A percentile compares a stretch with the other conserved stretches of the same genome.
These are phyloP conservation scores for Oreochromis grahami DNA, from an alignment of 2,797 vertebrate genomes.

Conservation along the genomic window DNA sequence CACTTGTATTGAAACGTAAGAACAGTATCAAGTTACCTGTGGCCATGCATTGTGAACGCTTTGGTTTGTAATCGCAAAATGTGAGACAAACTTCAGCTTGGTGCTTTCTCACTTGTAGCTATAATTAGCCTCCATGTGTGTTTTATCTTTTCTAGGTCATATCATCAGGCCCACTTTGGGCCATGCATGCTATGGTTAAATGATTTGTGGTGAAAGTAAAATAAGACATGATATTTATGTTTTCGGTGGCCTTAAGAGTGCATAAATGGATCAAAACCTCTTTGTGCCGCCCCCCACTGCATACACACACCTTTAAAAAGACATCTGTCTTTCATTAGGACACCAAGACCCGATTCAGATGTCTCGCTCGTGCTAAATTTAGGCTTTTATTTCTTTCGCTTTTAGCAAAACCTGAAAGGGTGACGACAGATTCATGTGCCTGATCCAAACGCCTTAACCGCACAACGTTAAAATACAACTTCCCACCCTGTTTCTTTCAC, in stretches of 20 bases:
- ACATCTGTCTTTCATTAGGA: constrained; percentile 37
- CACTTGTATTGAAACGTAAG: constrained; percentile 16
- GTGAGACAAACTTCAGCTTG: neutral
- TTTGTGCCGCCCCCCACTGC: neutral
- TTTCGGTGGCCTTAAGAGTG: neutral
- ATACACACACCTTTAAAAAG: constrained; percentile 1
- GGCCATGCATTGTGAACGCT: constrained; percentile 5
- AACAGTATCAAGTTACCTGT: constrained; percentile 15
- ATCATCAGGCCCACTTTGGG: neutral
- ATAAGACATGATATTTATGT: neutral
- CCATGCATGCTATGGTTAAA: neutral
- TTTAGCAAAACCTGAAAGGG: constrained; percentile 13
- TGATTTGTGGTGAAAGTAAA: neutral
- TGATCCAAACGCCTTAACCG: constrained; percentile 31
- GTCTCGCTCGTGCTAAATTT: constrained; percentile 31
- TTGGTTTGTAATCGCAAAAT: constrained; percentile 14
- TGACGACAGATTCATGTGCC: constrained; percentile 41
- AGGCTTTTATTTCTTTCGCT: constrained; percentile 30
- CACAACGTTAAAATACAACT: constrained; percentile 24
- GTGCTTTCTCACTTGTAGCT: neutral
- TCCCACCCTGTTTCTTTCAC: constrained; percentile 13
- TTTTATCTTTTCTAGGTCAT: neutral
- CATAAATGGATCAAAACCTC: constrained; percentile 9
- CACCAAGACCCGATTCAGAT: constrained; percentile 5
- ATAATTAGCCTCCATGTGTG: neutral